Evolutionary conservation across 2,797 vertebrate genomes (phyloP), one percentile per base, ranked within the genome.

Genomic region (Labroides dimidiatus): DNA sequence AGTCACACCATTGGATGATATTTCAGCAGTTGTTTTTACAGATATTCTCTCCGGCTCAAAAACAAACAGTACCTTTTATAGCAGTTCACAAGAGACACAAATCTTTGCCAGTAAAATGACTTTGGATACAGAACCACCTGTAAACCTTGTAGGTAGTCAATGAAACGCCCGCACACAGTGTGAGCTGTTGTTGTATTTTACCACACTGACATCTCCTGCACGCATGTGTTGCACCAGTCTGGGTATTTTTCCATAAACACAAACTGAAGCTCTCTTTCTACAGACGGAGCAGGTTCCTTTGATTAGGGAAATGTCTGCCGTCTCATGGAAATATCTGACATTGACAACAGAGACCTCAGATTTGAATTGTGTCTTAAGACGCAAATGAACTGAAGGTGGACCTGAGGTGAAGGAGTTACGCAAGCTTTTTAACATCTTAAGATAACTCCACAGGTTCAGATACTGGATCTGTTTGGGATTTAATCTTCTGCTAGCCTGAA

Each of bases 251-350:
- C 78, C 72, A 69, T 71, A 82, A 84, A 82, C 68, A 54, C 10
- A 2, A 7, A 45, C 6, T 4, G 14, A n/a, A 30, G 41, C 27
- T 55, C 4, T 30, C 61, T 21, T 44, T 21, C 12, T 39, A 37
- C 48, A 44, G 43, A 48, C 1, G 0, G 21, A 61, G 36, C 27
- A 19, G 19, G 17, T 50, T 21, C 53, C 33, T 20, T 84, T 84
- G 71, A 56, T 75, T 86, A 90, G 53, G 87, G 56, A 91, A 90
- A 90, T 89, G 49, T 63, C 27, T 0, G 8, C 2, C 41, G 68
- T 27, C 64, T 53, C 42, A 88, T 78, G 81, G 63, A 89, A 90
- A 89, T 82, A 3, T 4, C 37, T 4, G 4, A 53, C 45, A 62
- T 49, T 49, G 8, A 36, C 66, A 36, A 13, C 42, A 21, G 2